Percentiles rank a stretch among this genome's conserved stretches.
These are phyloP conservation scores for Sclerodermus sp. DNA, from an alignment of 2,888 invertebrate species.

Conservation along the genomic window DNA sequence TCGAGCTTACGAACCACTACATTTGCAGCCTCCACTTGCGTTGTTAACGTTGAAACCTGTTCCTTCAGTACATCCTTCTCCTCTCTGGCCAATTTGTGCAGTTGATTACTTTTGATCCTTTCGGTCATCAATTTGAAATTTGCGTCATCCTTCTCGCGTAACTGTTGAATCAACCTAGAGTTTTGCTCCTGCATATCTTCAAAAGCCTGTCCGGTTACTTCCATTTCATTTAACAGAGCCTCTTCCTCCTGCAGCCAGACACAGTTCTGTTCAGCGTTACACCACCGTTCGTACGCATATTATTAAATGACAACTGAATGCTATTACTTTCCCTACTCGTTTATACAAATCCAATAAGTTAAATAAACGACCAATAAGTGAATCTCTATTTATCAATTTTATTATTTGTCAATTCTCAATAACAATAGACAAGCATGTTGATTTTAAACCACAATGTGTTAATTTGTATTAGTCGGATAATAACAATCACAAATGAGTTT, in stretches of 20 bases:
- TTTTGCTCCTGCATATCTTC: constrained; percentile 99
- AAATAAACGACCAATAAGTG: no score
- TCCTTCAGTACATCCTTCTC: constrained; percentile 93
- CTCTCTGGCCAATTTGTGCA: constrained; percentile 90
- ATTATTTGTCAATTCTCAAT: no score
- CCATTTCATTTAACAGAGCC: constrained; percentile 96
- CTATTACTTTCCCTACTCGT: no score
- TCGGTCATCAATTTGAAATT: constrained; percentile 99
- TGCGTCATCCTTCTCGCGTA: constrained; percentile 96
- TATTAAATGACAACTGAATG: background rate
- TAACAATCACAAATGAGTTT: no score
- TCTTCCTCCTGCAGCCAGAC: constrained; percentile 80
- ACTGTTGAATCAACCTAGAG: constrained; percentile 89
- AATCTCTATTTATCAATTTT: no score
- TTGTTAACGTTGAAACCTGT: constrained; percentile 75
- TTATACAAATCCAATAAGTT: no score
- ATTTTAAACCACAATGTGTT: no score
- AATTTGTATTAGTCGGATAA: no score
- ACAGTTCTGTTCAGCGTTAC: constrained; percentile 56
- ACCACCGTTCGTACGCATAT: constrained; percentile 45
- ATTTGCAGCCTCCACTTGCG: constrained; percentile 93
- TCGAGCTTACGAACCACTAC: constrained; percentile 90
- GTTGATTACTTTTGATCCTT: constrained; percentile 91
- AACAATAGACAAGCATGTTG: no score
- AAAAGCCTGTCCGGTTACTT: constrained; percentile 97